phyloP scores from a whole-genome alignment of 30 jellyfish, hydroid and myxozoan species.

The Chrysaora quinquecirrha region DNA sequence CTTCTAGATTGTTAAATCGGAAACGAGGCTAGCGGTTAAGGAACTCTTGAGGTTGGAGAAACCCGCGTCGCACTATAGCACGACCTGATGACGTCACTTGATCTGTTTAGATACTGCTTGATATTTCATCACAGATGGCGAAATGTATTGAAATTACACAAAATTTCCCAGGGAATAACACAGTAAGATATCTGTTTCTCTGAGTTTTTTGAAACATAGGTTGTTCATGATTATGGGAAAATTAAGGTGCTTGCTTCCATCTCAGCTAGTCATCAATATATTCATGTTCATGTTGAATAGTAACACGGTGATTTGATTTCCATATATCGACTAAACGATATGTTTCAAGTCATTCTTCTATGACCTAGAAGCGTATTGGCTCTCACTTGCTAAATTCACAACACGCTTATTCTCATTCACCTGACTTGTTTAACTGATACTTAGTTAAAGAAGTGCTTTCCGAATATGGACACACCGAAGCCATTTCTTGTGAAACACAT shows the following conservation, averaged over 20 bases:
- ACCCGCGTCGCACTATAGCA: too few species aligned
- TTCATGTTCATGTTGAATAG: slow-evolving; percentile 53
- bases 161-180: slow-evolving; percentile 42
- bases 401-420: not conserved
- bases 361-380: slow-evolving; percentile 16
- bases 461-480: not conserved
- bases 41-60: too few species aligned
- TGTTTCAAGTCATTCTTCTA: not conserved
- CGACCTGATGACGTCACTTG: too few species aligned
- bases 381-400: too few species aligned
- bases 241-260: slow-evolving; percentile 26
- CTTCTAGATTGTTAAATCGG: too few species aligned
- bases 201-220: slow-evolving; percentile 9
- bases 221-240: slow-evolving; percentile 37
- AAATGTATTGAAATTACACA: slow-evolving; percentile 11
- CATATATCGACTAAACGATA: not conserved
- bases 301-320: slow-evolving; percentile 43
- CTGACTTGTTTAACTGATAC: not conserved
- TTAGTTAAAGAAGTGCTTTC: not conserved
- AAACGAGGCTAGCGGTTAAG: too few species aligned
- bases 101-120: slow-evolving; percentile 12
- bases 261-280: slow-evolving; percentile 54
- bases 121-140: slow-evolving; percentile 48
- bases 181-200: slow-evolving; percentile 32
- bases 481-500: slow-evolving; percentile 7